Evolutionary conservation across 2,888 invertebrate species (phyloP), one percentile per base, ranked within the genome.

Genomic region (Osmoderma eremita): DNA sequence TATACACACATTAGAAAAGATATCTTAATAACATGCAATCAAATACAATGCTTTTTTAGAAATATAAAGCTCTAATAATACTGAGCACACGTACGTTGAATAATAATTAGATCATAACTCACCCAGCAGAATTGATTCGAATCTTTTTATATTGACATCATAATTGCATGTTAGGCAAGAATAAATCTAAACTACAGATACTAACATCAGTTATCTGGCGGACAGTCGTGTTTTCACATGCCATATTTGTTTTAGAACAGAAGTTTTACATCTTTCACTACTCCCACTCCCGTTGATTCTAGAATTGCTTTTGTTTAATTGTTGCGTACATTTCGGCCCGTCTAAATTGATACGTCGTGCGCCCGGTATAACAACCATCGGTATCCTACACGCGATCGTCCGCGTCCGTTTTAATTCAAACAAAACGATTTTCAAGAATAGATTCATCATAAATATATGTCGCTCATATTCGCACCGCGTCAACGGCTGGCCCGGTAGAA

Each of bases 391-490:
- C 56, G 41, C 56, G 41, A 20, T 56, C 56, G 39, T 41, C 39
- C 41, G 20, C 41, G 41, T 42, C 42, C 24, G 56, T 56, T 13
- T 56, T 30, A 51, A 56, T 20, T 56, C 41, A 56, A 56, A 56
- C 56, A 56, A 56, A 41, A 56, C 50, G 56, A 39, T 41, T 41
- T 41, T 42, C 22, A 56, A 56, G 56, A 56, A 56, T 56, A 56
- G 56, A 56, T 56, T 41, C 56, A 22, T 42, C 56, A 56, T 41
- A 56, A 56, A 56, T 56, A 42, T 56, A 42, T 56, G 56, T 56
- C 56, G 17, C 22, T 56, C 56, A 56, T 56, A 56, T 38, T 56
- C 41, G 48, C 48, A 20, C 20, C 20, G 8, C 30, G 30, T 30
- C 3, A 1, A 30, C 30, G 30, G 10, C 24, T 10, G 30, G 30